Conservation (phyloP, 2,888 invertebrate species). For the Cosmorhoe ocellata region DNA sequence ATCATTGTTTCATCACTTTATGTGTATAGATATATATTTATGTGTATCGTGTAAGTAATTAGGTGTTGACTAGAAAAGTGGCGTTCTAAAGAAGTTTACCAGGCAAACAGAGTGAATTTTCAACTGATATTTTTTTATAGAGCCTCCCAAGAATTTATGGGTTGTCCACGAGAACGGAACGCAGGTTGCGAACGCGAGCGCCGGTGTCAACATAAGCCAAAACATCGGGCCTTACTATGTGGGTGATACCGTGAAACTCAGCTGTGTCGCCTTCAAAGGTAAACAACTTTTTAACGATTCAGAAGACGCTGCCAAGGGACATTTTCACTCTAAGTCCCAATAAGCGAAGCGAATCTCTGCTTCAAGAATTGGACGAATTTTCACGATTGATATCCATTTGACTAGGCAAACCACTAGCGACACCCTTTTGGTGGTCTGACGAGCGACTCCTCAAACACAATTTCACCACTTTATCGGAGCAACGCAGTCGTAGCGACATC, state of each 20-base stretch:
- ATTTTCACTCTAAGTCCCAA: too few relatives aligned
- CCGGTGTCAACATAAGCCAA: conserved; percentile 65
- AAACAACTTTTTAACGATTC: conserved; percentile 37
- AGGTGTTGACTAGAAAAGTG: too few relatives aligned
- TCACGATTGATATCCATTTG: too few relatives aligned
- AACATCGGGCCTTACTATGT: conserved; percentile 91
- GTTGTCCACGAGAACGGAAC: conserved; percentile 90
- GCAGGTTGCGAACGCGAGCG: conserved; percentile 86
- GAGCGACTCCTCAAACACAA: conserved; percentile 84
- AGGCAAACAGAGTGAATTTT: too few relatives aligned
- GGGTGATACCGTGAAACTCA: conserved; percentile 90
- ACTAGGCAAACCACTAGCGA: conserved; percentile 85
- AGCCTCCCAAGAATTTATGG: conserved; percentile 91
- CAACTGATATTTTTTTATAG: conserved; percentile 66
- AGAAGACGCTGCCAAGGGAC: too few relatives aligned
- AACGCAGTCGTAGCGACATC: conserved; percentile 85
- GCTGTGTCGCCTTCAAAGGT: conserved; percentile 94
- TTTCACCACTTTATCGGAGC: conserved; percentile 82
- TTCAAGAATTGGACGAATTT: too few relatives aligned
- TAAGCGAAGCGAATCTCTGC: too few relatives aligned
- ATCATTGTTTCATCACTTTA: background rate
- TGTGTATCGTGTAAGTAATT: too few relatives aligned
- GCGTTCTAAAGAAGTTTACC: too few relatives aligned
- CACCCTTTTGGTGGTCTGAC: conserved; percentile 86
- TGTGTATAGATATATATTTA: too few relatives aligned